Evolutionary conservation across 2,113 vertebrate genomes (phyloP).

Genomic region (Tor tambroides): DNA sequence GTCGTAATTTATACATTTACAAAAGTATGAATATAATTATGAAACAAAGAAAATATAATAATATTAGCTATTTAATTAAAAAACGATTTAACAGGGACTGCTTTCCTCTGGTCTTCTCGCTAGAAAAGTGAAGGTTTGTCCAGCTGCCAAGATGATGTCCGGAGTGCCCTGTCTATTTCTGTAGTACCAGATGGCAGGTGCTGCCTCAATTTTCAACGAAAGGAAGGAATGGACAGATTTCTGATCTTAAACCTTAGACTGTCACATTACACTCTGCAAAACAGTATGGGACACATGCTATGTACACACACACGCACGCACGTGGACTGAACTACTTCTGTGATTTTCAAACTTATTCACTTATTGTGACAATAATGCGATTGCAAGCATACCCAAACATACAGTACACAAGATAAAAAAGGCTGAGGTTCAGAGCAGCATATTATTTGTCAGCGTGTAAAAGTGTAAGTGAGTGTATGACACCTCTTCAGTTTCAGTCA

Average conservation of each 20-base stretch:
- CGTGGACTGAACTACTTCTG: not conserved
- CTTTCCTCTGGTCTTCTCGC: too few species aligned
- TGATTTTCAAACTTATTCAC: slow-evolving; percentile 21
- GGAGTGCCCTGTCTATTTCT: slow-evolving; percentile 75
- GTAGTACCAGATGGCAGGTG: slow-evolving; percentile 78
- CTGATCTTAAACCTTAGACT: slow-evolving; percentile 67
- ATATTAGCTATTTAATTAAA: too few species aligned
- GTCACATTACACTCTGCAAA: slow-evolving; percentile 51
- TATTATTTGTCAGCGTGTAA: not conserved
- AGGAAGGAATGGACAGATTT: slow-evolving; percentile 78
- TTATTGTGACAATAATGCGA: not conserved
- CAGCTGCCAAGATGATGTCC: slow-evolving; percentile 69
- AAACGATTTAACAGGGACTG: too few species aligned
- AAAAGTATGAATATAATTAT: too few species aligned
- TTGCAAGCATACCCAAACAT: not conserved
- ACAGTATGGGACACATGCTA: slow-evolving; percentile 55
- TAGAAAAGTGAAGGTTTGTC: slow-evolving; percentile 62
- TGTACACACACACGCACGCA: slow-evolving; percentile 41
- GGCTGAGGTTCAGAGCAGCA: not conserved
- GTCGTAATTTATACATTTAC: too few species aligned
- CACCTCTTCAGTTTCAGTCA: slow-evolving; percentile 1
- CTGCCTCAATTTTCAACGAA: slow-evolving; percentile 70
- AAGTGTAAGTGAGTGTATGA: not conserved
- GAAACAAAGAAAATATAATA: too few species aligned
- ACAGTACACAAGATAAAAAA: slow-evolving; percentile 17